Evolutionary conservation across 2,113 vertebrate genomes (phyloP).

Genomic region (Thinocorus orbignyianus): DNA sequence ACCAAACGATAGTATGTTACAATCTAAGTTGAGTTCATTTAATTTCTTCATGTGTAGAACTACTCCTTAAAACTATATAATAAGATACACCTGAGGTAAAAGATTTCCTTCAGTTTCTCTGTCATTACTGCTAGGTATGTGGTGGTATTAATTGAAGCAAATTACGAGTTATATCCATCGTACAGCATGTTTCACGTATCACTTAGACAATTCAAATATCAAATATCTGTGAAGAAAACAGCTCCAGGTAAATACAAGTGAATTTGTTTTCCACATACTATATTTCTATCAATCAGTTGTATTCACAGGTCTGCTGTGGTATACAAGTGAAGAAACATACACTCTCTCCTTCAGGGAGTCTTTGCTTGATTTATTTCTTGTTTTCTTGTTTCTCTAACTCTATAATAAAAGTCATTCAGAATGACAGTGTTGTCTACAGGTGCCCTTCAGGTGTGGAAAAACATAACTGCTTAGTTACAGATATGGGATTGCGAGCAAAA

Average conservation of each 20-base stretch:
- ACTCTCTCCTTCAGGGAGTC: background rate
- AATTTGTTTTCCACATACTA: background rate
- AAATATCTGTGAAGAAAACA: background rate
- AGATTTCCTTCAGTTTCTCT: background rate
- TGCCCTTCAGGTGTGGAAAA: slow-evolving; percentile 13
- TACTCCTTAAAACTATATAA: background rate
- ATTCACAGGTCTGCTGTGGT: background rate
- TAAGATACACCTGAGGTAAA: background rate
- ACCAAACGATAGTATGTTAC: background rate
- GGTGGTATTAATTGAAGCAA: background rate
- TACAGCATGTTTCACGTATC: background rate
- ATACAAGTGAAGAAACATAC: background rate
- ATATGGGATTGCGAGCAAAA: background rate
- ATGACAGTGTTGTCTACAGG: slow-evolving; percentile 22
- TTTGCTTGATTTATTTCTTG: slow-evolving; percentile 30
- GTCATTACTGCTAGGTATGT: background rate
- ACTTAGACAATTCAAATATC: background rate
- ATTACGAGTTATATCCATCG: background rate
- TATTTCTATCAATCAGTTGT: background rate
- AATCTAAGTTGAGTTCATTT: background rate
- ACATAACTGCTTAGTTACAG: background rate
- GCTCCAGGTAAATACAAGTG: background rate
- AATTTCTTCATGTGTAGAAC: background rate
- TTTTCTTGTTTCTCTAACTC: slow-evolving; percentile 13
- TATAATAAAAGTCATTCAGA: slow-evolving; percentile 19